These are phyloP conservation scores for Thamnaconus septentrionalis DNA, from an alignment of 2,113 vertebrate genomes.

Conservation along the genomic window DNA sequence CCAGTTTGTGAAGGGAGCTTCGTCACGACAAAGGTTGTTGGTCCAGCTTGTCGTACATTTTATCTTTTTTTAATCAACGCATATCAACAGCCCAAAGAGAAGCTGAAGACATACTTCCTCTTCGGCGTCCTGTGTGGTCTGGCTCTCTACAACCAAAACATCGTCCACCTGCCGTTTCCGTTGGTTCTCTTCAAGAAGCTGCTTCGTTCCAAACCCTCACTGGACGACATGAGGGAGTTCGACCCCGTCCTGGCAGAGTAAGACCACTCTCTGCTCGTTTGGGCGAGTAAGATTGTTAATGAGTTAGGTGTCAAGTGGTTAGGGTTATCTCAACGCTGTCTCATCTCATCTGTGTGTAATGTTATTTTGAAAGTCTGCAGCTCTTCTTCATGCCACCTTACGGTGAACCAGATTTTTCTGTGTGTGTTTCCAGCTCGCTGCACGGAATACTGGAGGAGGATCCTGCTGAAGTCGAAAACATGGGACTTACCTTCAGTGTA, in stretches of 20 bases:
- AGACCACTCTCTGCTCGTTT: conserved; percentile 11
- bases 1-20: too few species aligned
- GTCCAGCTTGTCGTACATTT: too few species aligned
- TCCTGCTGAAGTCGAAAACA: conserved; percentile 39
- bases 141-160: conserved; percentile 66
- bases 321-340: too few species aligned
- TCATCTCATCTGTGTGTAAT: too few species aligned
- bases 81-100: conserved; percentile 52
- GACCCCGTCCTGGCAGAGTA: conserved; percentile 63
- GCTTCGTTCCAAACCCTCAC: conserved; percentile 58
- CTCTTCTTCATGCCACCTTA: neutral
- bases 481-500: conserved; percentile 67
- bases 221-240: conserved; percentile 75
- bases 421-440: conserved; percentile 59
- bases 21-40: too few species aligned
- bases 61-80: neutral
- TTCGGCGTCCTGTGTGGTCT: conserved; percentile 78
- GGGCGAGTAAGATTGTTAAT: too few species aligned
- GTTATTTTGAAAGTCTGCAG: too few species aligned
- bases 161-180: conserved; percentile 69
- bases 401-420: neutral
- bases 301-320: too few species aligned
- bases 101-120: conserved; percentile 73
- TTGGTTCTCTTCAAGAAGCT: conserved; percentile 77
- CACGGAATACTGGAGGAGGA: conserved; percentile 67